phyloP scores from a whole-genome alignment of 1,140 invertebrate genomes.

The Batillaria attramentaria region DNA sequence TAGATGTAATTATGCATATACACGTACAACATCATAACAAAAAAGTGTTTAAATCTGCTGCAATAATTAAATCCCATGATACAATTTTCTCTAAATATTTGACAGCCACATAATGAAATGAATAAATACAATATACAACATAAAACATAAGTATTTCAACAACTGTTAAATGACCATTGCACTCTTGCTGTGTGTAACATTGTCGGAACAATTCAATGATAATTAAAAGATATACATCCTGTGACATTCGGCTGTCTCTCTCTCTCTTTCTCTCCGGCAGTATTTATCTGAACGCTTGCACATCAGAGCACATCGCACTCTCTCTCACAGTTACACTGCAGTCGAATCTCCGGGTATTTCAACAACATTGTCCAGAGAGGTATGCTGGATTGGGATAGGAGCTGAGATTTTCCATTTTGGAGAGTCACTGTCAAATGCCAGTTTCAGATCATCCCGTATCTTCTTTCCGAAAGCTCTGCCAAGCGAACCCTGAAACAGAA shows the following conservation, averaged over 20 bases:
- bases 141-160: no score
- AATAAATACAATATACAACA: no score
- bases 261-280: conserved; percentile 17
- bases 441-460: conserved; percentile 74
- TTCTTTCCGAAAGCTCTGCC: conserved; percentile 82
- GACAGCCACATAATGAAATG: no score
- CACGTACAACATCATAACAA: no score
- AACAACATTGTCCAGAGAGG: conserved; percentile 34
- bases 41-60: no score
- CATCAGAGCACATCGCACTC: not conserved
- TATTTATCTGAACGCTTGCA: not conserved
- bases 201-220: no score
- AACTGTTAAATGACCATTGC: no score
- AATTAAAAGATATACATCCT: no score
- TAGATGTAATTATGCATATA: no score
- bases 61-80: no score
- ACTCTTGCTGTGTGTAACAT: no score
- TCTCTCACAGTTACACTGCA: not conserved
- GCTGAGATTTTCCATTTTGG: conserved; percentile 50
- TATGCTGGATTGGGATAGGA: conserved; percentile 49
- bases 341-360: conserved; percentile 30
- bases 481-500: conserved; percentile 80
- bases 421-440: conserved; percentile 44
- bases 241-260: not conserved
- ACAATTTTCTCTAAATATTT: no score